Evolutionary conservation across 2,888 invertebrate genomes (phyloP), one percentile per base, ranked within the genome.

Genomic region (Gymnoscelis rufifasciata): DNA sequence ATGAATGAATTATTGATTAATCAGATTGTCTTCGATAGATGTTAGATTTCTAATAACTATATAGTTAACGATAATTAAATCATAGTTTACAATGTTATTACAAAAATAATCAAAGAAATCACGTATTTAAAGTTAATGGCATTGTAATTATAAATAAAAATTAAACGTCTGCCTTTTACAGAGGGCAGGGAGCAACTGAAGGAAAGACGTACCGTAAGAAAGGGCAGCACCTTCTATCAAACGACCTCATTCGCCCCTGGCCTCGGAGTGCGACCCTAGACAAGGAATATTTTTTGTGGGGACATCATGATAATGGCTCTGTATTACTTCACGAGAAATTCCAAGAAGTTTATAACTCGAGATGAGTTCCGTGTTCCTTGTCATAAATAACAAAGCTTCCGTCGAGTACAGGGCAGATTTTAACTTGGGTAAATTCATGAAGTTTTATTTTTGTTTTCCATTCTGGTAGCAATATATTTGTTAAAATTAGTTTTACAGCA

Each of bases 311-410:
- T 87, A 87, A 88, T 88, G 84, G 86, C 86, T 83, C 84, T 86
- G 84, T 84, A 86, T 87, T 88, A 88, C 87, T 88, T 83, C 86
- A 87, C 83, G 83, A 86, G 83, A 86, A 88, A 87, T 88, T 87
- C 87, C 87, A 86, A 86, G 87, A 88, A 88, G 86, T 88, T 88
- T 88, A 88, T 88, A 88, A 88, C 87, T 88, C 87, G 87, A 86
- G 87, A 88, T 88, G 87, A 88, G 87, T 87, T 88, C 83, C 84
- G 86, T 87, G 87, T 87, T 88, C 86, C 86, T 84, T 86, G 84
- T 86, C 87, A 86, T 88, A 88, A 88, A 88, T 88, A 87, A 87
- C 86, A 87, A 88, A 88, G 87, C 86, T 83, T 83, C 80, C 83
- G 84, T 79, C 83, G 82, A 83, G 82, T 82, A 84, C 84, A 83